A percentile compares a stretch with the other conserved stretches of the same genome.
These are phyloP conservation scores for Cephus sareptanus DNA, from an alignment of 2,888 invertebrate species.

Conservation along the genomic window DNA sequence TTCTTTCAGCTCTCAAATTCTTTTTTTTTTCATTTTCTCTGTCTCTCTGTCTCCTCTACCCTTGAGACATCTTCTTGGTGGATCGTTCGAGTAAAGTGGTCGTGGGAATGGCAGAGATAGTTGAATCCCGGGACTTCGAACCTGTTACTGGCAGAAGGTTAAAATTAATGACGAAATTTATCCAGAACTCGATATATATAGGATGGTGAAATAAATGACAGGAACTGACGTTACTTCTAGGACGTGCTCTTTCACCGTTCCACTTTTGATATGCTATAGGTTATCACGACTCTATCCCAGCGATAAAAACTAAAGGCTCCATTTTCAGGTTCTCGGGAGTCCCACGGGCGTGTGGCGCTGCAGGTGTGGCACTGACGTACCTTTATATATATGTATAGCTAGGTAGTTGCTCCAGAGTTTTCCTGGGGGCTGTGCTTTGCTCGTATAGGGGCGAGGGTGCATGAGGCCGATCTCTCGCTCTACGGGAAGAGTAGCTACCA, in stretches of 20 bases:
- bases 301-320: conserved; percentile 63
- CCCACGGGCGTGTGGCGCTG: conserved; percentile 28
- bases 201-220: not conserved
- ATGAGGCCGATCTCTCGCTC: not conserved
- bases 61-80: not conserved
- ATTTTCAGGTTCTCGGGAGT: conserved; percentile 57
- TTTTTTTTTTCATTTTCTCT: not conserved
- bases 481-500: conserved; percentile 29
- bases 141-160: not conserved
- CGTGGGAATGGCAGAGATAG: not conserved
- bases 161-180: not conserved
- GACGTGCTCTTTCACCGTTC: conserved; percentile 43
- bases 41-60: not conserved
- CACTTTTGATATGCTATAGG: conserved; percentile 49
- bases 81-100: conserved; percentile 3
- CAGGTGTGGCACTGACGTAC: conserved; percentile 12
- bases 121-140: not conserved
- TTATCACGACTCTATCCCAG: conserved; percentile 62
- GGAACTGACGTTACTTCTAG: not conserved
- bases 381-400: not conserved
- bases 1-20: not conserved
- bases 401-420: not conserved
- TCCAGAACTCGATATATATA: not conserved
- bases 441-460: not conserved
- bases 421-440: not conserved